These are phyloP conservation scores for Nemurella pictetii DNA, from an alignment of 2,888 invertebrate species.

Conservation along the genomic window DNA sequence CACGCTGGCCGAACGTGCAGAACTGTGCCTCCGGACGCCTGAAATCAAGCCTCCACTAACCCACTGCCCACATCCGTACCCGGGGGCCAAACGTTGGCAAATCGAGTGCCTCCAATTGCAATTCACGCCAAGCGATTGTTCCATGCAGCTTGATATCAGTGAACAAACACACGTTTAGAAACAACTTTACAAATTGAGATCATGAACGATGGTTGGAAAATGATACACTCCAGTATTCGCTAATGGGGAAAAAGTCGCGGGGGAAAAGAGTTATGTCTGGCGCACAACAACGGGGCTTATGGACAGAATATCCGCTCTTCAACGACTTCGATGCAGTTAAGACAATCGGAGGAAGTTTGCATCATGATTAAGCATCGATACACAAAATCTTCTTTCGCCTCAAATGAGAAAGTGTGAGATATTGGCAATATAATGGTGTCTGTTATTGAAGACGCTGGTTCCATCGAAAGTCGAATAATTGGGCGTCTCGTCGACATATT, in stretches of 20 bases:
- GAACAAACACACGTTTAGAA: too few relatives aligned
- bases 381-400: neutral
- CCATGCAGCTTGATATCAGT: too few relatives aligned
- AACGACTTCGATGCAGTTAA: too few relatives aligned
- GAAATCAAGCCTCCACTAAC: conserved; percentile 7
- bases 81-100: neutral
- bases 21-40: neutral
- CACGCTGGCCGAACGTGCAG: neutral
- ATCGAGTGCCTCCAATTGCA: too few relatives aligned
- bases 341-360: neutral
- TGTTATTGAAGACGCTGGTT: neutral
- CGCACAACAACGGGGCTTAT: neutral
- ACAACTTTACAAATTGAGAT: neutral
- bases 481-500: neutral
- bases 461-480: conserved; percentile 14
- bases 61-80: conserved; percentile 11
- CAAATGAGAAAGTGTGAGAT: conserved; percentile 15
- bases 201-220: neutral
- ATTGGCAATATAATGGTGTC: neutral
- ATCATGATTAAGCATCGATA: neutral
- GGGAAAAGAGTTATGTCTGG: neutral
- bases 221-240: neutral
- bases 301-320: too few relatives aligned
- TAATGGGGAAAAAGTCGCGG: neutral
- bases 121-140: too few relatives aligned